Base-by-base conservation (phyloP, 2,888 invertebrate species). In the Rhaphigaster nebulosa region DNA sequence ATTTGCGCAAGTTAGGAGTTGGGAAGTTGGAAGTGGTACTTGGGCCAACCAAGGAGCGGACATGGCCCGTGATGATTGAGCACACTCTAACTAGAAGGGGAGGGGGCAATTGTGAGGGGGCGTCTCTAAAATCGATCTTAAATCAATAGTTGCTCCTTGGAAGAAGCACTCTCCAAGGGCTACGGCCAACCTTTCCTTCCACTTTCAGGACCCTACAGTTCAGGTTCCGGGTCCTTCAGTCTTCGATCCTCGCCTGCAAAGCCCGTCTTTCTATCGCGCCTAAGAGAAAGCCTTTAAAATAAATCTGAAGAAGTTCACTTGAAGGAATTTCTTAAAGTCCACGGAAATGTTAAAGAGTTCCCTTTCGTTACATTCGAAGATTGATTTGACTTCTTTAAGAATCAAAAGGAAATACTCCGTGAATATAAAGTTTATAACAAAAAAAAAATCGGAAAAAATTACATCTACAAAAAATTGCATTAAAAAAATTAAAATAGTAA, bases 61-160 rank as follows among this genome's bases (percentile, higher is more conserved):
- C 70, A 76, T 20, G 20, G 70, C 34, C 60, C 70, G 8, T 38
- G 34, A 76, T 76, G 70, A 76, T 76, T 76, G 70, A 76, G 70
- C 70, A 76, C 70, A 38, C 70, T 76, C 70, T 38, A 76, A 76
- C 70, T 76, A 76, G 34, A 65, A 6, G 18, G 29, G 29, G 65
- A 38, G 38, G 70, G 65, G 34, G 29, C 15, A 65, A 34, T 65
- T 29, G 20, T 34, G 38, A 23, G 34, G 70, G 70, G 70, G 70
- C 6, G 38, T 8, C 8, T 38, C 70, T 20, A 76, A 76, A 76
- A 76, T 76, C 70, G 70, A 76, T 76, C 38, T 76, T 76, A 76
- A 76, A 76, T 76, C 70, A 76, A 76, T 76, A 76, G 70, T 76
- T 34, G 38, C 70, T 29, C 29, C 70, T 76, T 76, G 70, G 70